Base-by-base conservation (phyloP, 2,888 invertebrate genomes). In the Drosophila conformis region DNA sequence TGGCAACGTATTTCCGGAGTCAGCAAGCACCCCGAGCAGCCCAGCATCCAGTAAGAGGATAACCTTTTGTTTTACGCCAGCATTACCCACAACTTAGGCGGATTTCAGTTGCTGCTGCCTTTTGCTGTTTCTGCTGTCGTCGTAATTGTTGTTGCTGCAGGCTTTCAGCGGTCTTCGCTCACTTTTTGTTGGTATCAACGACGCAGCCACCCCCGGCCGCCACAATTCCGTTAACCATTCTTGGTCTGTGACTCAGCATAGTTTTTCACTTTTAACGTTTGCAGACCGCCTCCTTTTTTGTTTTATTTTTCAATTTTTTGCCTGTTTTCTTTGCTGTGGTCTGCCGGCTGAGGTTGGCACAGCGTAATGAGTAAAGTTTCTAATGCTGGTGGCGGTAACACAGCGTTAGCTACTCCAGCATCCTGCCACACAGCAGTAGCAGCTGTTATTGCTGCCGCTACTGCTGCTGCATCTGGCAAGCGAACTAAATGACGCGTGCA, bases 341-440 rank as follows among this genome's bases (percentile, higher is more conserved):
- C 85, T 87, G 63, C 69, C 73, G 79, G 69, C 87, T 88, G 85
- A 79, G 87, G 77, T 76, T 80, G 89, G 69, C 87, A 80, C 69
- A 75, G 70, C 89, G 89, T 90, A 87, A 87, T 87, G 87, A 87
- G 90, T 87, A 87, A 87, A 90, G 90, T 87, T 87, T 87, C 87
- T 90, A 87, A 90, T 87, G 89, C 87, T 83, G 76, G 67, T 74
- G 90, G 90, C 86, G 73, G 74, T 74, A 82, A 78, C 88, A 86
- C 80, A 69, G 42, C 76, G 75, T 87, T 82, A 87, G 84, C 76
- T 65, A 61, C 48, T 57, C 53, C 40, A 51, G 57, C 53, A 62
- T 54, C 49, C 59, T 51, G 59, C 29, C 46, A 33, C 31, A 42
- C 68, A 66, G 52, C 60, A 48, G 63, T 58, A 61, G 70, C 56